Base-by-base conservation (phyloP, 2,888 invertebrate genomes). In the Cheilosia vulpina region DNA sequence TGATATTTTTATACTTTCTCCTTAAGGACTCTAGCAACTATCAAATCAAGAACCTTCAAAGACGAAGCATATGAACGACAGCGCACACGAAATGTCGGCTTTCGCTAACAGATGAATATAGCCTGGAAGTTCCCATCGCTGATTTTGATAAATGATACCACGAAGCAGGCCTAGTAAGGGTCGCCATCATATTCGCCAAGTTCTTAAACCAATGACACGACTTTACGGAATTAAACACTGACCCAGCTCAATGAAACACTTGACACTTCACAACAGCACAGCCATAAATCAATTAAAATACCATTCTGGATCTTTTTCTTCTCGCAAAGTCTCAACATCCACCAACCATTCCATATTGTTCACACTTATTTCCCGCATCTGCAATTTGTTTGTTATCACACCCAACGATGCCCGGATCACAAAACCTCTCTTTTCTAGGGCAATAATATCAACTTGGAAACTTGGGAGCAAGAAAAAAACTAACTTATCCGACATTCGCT, bases 271-370 rank as follows among this genome's bases (percentile, higher is more conserved):
- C 13, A 31, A 47, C 31, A 47, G 43, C 47, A 47, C 13, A 50
- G 47, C 21, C 24, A 78, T 77, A 77, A 83, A 78, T 83, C 68
- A 69, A 78, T 78, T 83, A 82, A 77, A 77, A 66, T 77, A 71
- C 62, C 68, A 77, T 79, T 50, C 27, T 1, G 63, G 43, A 38
- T 38, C 55, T 43, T 43, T 27, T 43, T 66, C 21, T 43, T 66
- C n/a, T 24, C 19, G 13, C 24, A 43, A 13, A 6, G 15, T 38
- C n/a, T 5, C 38, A 7, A 2, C n/a, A 4, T 11, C 55, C 21
- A 9, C 65, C 34, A 7, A 34, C 53, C 52, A 53, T 77, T 65
- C 45, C 52, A 65, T 58, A 72, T 75, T 73, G 65, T 58, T 45
- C 69, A 68, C 71, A 72, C 75, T 69, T 71, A 80, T 84, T 71